A percentile compares a stretch with the other conserved stretches of the same genome.
phyloP scores from a whole-genome alignment of 30 jellyfish, hydroid and myxozoan species.

The Aurelia aurita complex sp. Pacific region DNA sequence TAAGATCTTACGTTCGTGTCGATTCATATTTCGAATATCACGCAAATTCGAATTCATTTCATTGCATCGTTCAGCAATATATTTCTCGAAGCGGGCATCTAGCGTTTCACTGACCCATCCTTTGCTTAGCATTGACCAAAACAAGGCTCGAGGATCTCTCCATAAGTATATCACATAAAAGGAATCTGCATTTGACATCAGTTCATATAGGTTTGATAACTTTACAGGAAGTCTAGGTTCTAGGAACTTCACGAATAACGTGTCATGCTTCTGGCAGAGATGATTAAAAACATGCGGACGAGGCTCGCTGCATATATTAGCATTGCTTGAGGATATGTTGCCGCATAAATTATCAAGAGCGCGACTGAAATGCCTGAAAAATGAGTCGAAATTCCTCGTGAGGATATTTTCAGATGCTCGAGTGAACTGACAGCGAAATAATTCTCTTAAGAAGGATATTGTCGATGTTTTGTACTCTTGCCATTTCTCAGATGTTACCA shows the following conservation, averaged over 20 bases:
- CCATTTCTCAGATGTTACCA: background rate
- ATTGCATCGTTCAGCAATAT: slow-evolving; percentile 39
- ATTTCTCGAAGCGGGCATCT: slow-evolving; percentile 24
- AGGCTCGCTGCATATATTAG: slow-evolving; percentile 23
- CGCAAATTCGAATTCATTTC: slow-evolving; percentile 44
- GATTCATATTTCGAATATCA: background rate
- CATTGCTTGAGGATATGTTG: background rate
- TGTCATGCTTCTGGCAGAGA: slow-evolving; percentile 1
- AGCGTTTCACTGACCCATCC: slow-evolving; percentile 58
- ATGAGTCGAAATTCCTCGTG: background rate
- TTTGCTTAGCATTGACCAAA: slow-evolving; percentile 67
- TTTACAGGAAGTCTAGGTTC: slow-evolving; percentile 32
- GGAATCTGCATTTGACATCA: background rate
- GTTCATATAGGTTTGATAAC: background rate
- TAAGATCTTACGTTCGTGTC: background rate
- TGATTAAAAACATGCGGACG: background rate
- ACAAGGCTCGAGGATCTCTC: slow-evolving; percentile 81
- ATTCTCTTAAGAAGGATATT: slow-evolving; percentile 4
- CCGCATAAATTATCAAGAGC: slow-evolving; percentile 2
- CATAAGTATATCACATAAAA: slow-evolving; percentile 28
- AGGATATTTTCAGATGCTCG: background rate
- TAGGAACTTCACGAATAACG: slow-evolving; percentile 17
- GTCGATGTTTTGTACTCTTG: background rate
- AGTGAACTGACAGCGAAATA: slow-evolving; percentile 14
- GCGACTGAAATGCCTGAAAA: slow-evolving; percentile 10